phyloP scores from a whole-genome alignment of 2,797 vertebrate species.

The Diplodus puntazzo region DNA sequence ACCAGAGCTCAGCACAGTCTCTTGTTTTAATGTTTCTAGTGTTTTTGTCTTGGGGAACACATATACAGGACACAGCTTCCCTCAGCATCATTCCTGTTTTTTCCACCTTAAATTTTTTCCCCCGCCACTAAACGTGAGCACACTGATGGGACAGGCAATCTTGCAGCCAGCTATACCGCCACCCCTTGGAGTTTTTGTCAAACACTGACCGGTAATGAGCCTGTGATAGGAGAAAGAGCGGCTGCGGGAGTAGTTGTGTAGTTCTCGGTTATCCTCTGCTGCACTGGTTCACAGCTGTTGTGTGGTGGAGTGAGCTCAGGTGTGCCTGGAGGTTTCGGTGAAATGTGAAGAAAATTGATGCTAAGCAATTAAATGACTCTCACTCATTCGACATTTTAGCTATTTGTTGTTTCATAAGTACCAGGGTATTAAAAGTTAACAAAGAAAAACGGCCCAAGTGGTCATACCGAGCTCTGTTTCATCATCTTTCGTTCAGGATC shows the following conservation, averaged over 20 bases:
- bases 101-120: slow-evolving; percentile 61
- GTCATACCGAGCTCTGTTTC: slow-evolving; percentile 9
- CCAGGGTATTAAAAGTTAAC: slow-evolving; percentile 31
- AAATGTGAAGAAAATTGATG: slow-evolving; percentile 63
- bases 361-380: slow-evolving; percentile 39
- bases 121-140: slow-evolving; percentile 77
- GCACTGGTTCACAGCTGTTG: slow-evolving; percentile 44
- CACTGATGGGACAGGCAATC: slow-evolving; percentile 75
- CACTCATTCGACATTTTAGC: neutral
- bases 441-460: slow-evolving; percentile 18
- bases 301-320: slow-evolving; percentile 68
- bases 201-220: slow-evolving; percentile 70
- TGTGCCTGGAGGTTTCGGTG: slow-evolving; percentile 51
- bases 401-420: slow-evolving; percentile 30
- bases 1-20: slow-evolving; percentile 24
- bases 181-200: slow-evolving; percentile 61
- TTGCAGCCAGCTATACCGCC: slow-evolving; percentile 61
- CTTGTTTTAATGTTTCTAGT: slow-evolving; percentile 45
- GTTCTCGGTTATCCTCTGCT: slow-evolving; percentile 50
- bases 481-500: slow-evolving; percentile 27
- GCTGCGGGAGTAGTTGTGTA: slow-evolving; percentile 55
- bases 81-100: slow-evolving; percentile 70
- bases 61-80: slow-evolving; percentile 53
- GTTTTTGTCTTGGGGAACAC: slow-evolving; percentile 47
- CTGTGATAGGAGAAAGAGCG: slow-evolving; percentile 63